Percentiles rank a stretch among this genome's conserved stretches.
phyloP scores from a whole-genome alignment of 2,888 invertebrate species.

The Steinernema scapterisci region DNA sequence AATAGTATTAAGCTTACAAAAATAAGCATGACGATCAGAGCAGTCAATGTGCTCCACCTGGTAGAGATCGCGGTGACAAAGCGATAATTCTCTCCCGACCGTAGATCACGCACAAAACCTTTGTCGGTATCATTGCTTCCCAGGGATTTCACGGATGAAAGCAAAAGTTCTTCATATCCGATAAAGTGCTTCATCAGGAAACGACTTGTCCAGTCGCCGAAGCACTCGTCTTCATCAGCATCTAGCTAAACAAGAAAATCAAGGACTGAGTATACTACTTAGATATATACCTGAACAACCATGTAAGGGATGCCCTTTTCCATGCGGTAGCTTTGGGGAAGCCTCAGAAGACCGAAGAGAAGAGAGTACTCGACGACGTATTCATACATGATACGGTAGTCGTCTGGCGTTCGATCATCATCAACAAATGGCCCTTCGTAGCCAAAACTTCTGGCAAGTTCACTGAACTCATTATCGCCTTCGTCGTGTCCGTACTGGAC shows the following conservation, averaged over 20 bases:
- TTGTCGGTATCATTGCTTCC: slow-evolving; percentile 96
- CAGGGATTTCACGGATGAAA: slow-evolving; percentile 91
- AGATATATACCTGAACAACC: slow-evolving; percentile 69
- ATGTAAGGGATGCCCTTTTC: slow-evolving; percentile 85
- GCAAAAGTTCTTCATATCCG: slow-evolving; percentile 94
- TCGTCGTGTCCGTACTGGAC: neutral
- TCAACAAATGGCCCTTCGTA: neutral
- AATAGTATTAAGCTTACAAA: slow-evolving; percentile 81
- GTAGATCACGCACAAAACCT: slow-evolving; percentile 83
- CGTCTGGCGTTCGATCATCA: slow-evolving; percentile 67
- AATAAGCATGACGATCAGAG: slow-evolving; percentile 94
- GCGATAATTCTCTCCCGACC: slow-evolving; percentile 95
- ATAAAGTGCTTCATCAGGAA: slow-evolving; percentile 79
- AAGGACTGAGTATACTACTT: neutral
- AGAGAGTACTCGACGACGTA: slow-evolving; percentile 97
- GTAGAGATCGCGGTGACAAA: slow-evolving; percentile 97
- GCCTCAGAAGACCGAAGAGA: slow-evolving; percentile 91
- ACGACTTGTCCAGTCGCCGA: slow-evolving; percentile 88
- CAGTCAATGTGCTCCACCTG: slow-evolving; percentile 89
- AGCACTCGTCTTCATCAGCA: slow-evolving; percentile 85
- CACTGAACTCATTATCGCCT: neutral
- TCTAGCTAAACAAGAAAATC: slow-evolving; percentile 71
- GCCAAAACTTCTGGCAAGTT: neutral
- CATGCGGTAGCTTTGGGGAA: slow-evolving; percentile 72
- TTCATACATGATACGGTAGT: slow-evolving; percentile 74